Percentiles rank a stretch among this genome's conserved stretches.
These are phyloP conservation scores for Cossypha niveicapilla DNA, from an alignment of 2,797 vertebrate species.

Conservation along the genomic window DNA sequence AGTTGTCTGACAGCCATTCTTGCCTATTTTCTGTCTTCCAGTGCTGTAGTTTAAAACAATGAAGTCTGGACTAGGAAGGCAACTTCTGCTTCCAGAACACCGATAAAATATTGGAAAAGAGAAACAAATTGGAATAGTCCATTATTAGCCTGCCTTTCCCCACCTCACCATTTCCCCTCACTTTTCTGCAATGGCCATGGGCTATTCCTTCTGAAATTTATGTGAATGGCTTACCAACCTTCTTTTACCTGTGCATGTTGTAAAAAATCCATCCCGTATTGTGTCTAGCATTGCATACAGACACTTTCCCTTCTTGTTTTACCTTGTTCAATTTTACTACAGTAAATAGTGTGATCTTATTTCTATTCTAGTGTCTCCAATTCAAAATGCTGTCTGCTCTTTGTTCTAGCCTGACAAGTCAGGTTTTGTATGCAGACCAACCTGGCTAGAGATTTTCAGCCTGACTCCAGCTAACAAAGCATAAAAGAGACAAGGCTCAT, in stretches of 20 bases:
- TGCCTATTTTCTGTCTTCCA: not conserved
- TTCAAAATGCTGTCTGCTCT: not conserved
- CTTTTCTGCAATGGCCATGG: not conserved
- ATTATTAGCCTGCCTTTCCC: not conserved
- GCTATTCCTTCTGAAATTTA: not conserved
- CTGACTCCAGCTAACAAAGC: not conserved
- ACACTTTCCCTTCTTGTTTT: not conserved
- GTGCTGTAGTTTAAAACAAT: not conserved
- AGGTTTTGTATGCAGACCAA: conserved; percentile 24
- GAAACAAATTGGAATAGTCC: not conserved
- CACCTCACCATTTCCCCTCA: not conserved
- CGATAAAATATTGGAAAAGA: not conserved
- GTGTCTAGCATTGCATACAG: not conserved
- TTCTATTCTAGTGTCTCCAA: not conserved
- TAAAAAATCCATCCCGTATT: not conserved
- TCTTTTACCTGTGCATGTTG: not conserved
- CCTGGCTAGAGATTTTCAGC: conserved; percentile 20
- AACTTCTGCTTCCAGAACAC: not conserved
- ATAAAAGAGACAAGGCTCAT: conserved; percentile 48
- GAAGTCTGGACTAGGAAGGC: not conserved
- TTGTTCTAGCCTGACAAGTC: not conserved
- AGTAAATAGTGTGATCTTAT: not conserved
- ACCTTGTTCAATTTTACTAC: not conserved
- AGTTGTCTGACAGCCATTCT: accelerated
- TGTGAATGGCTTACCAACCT: not conserved